Base-by-base conservation (phyloP, 1,140 invertebrate species). In the Tachypleus tridentatus region DNA sequence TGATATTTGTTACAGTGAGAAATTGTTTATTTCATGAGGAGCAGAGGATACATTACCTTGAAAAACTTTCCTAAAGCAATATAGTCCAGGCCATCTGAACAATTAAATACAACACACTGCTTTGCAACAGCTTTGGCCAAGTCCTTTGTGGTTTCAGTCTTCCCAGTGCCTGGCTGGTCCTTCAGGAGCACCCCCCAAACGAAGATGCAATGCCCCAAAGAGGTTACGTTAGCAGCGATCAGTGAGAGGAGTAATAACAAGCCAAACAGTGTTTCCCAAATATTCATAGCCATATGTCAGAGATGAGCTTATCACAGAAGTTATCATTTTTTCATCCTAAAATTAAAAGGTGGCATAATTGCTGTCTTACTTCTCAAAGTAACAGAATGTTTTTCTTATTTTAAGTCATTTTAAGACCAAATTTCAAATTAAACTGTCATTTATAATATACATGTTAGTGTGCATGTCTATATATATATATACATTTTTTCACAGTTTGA, bases 21-120 rank as follows among this genome's bases (percentile, higher is more conserved):
- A 29, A 29, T 29, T 29, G 29, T 29, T 29, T 29, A 29, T 29
- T 2, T 29, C 29, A 29, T n/a, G 53, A 8, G n/a, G n/a, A n/a
- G 53, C 7, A 54, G 53, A 54, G 53, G 53, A 59, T 49, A 68
- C 64, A 58, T 58, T 71, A 80, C 81, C 82, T 97, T 97, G 72
- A 98, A 95, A 79, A 97, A 97, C 79, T 97, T 97, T 68, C 93
- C 93, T 11, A 97, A 77, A 4, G 91, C 90, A 67, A 94, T 85
- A 72, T 94, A 96, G 77, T 97, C 93, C 11, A 97, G 77, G 57
- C 91, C 90, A 70, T 82, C 80, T 0, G 93, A 97, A 74, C 94
- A 97, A 80, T 97, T 97, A 74, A 97, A 97, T 0, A 97, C 93
- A 5, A 97, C 91, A 74, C 93, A 97, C 74, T 97, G 92, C 73